Evolutionary conservation across 2,797 vertebrate species (phyloP).

Genomic region (Pangasius sanitwongsei): DNA sequence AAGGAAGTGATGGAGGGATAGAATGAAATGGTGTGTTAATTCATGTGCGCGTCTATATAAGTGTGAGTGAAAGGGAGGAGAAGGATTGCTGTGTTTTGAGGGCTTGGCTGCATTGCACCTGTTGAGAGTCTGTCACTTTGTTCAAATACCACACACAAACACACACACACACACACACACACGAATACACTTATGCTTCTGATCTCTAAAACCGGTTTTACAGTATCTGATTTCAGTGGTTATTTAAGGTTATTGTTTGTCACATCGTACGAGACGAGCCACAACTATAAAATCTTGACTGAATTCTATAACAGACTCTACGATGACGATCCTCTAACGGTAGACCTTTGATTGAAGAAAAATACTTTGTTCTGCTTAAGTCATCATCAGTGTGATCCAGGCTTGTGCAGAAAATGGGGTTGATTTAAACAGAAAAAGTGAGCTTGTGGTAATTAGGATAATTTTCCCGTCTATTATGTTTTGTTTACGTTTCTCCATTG

Average conservation of each 20-base stretch:
- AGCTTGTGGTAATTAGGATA: neutral
- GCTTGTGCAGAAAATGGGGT: neutral
- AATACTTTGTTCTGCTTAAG: neutral
- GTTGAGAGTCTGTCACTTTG: neutral
- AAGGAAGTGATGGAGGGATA: neutral
- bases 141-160: neutral
- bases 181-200: neutral
- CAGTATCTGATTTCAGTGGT: neutral
- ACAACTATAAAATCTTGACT: neutral
- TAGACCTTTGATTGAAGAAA: neutral
- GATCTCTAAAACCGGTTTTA: neutral
- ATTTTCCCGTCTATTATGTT: neutral
- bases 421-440: neutral
- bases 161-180: neutral
- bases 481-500: neutral
- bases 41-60: neutral
- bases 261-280: neutral
- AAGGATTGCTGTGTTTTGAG: neutral
- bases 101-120: neutral
- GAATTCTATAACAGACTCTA: neutral
- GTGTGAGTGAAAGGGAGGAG: neutral
- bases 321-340: neutral
- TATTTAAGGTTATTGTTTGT: neutral
- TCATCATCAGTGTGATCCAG: neutral
- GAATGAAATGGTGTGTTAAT: conserved; percentile 1